Percentiles rank a stretch among this genome's conserved stretches.
Conservation (phyloP, 1,140 invertebrate genomes). For the Euglossa dilemma region DNA sequence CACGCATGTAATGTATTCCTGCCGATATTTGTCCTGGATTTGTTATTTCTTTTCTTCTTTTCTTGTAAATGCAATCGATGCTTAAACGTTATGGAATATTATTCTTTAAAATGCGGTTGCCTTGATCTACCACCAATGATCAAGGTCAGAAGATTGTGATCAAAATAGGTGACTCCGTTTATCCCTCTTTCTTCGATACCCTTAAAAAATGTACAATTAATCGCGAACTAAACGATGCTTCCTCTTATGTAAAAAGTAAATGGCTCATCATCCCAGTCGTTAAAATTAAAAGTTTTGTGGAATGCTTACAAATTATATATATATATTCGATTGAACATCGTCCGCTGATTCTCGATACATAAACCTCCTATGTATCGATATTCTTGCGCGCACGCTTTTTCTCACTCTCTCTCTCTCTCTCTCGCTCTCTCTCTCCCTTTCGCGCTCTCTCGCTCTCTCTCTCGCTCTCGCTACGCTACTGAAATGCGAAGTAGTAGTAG, state of each 20-base stretch:
- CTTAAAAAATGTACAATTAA: slow-evolving; percentile 71
- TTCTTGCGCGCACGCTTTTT: slow-evolving; percentile 2
- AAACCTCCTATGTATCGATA: neutral
- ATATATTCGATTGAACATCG: slow-evolving; percentile 11
- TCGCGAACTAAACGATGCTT: slow-evolving; percentile 58
- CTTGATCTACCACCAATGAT: neutral
- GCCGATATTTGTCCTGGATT: neutral
- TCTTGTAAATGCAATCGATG: slow-evolving; percentile 7
- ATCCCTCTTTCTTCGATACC: slow-evolving; percentile 1
- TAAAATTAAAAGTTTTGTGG: slow-evolving; percentile 69
- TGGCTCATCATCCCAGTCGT: slow-evolving; percentile 57
- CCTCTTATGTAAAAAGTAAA: slow-evolving; percentile 50
- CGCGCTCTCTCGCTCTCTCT: neutral
- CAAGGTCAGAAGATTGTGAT: neutral
- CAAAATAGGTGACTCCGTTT: neutral
- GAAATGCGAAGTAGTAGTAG: slow-evolving; percentile 57
- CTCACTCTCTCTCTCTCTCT: neutral
- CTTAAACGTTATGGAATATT: slow-evolving; percentile 6
- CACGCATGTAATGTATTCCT: neutral
- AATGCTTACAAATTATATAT: slow-evolving; percentile 70
- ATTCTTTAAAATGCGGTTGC: neutral
- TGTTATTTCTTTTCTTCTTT: too few species aligned
- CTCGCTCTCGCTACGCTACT: slow-evolving; percentile 31
- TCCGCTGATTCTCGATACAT: slow-evolving; percentile 48
- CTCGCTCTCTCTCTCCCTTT: neutral